Conservation (phyloP, 37 sponge, comb jelly and placozoan genomes). For the Tethya wilhelma region DNA sequence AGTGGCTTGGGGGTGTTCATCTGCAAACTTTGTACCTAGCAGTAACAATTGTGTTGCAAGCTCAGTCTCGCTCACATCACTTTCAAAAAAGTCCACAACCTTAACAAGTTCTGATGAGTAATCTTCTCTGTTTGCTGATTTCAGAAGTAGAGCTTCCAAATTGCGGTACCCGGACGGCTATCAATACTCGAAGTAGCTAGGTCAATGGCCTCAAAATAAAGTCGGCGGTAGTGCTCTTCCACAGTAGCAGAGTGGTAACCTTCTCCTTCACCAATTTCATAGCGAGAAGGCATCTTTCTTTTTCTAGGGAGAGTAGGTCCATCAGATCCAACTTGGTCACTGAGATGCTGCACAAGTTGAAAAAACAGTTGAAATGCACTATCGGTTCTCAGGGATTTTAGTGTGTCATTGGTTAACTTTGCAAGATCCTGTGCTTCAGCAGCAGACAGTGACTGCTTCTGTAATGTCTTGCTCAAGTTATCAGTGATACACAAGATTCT, state of each 20-base stretch:
- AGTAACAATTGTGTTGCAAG: conserved; percentile 16
- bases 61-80: conserved; percentile 19
- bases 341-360: neutral
- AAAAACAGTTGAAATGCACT: neutral
- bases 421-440: conserved; percentile 71
- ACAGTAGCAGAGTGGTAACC: conserved; percentile 31
- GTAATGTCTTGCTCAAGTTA: conserved; percentile 67
- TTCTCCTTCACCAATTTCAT: conserved; percentile 34
- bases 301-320: conserved; percentile 19
- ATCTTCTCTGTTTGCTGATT: conserved; percentile 9
- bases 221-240: conserved; percentile 61
- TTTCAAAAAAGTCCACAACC: conserved; percentile 11
- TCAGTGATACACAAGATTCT: conserved; percentile 64
- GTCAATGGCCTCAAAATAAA: conserved; percentile 76
- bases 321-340: neutral
- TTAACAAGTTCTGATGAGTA: conserved; percentile 7
- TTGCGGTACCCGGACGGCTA: too few relatives aligned
- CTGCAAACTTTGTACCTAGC: conserved; percentile 10
- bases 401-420: conserved; percentile 46
- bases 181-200: too few relatives aligned
- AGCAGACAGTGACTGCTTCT: conserved; percentile 61
- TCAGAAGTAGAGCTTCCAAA: conserved; percentile 38
- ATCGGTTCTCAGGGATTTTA: conserved; percentile 61
- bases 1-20: neutral
- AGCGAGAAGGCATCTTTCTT: neutral